Evolutionary conservation across 2,113 vertebrate genomes (phyloP).

Genomic region (Recurvirostra avosetta): DNA sequence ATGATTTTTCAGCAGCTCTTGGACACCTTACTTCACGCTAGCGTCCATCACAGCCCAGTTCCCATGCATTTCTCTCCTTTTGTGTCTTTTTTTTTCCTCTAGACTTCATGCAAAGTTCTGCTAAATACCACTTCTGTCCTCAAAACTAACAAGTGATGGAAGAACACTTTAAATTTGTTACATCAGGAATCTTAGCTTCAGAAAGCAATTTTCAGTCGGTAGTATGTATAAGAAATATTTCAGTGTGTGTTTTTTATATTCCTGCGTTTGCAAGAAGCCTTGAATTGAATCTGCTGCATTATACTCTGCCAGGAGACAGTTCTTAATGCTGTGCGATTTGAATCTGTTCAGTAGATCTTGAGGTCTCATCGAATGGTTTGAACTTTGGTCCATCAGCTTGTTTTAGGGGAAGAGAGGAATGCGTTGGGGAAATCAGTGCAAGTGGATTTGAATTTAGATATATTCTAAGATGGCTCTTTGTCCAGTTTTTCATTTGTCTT

Average conservation of each 20-base stretch:
- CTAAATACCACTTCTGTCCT: background rate
- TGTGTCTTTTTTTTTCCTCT: background rate
- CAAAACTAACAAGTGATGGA: background rate
- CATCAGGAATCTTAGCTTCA: background rate
- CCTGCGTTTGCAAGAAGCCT: background rate
- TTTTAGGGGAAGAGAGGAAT: background rate
- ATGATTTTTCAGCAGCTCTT: background rate
- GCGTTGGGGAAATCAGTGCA: background rate
- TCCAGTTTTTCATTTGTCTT: background rate
- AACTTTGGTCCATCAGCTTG: background rate
- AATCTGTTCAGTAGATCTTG: background rate
- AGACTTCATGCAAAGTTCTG: background rate
- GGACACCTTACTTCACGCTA: background rate
- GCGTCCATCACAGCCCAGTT: background rate
- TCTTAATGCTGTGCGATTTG: background rate
- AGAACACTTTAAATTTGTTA: background rate
- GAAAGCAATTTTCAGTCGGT: background rate
- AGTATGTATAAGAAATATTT: background rate
- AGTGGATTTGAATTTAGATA: background rate
- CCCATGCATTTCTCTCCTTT: background rate
- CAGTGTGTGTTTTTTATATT: background rate
- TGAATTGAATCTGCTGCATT: background rate
- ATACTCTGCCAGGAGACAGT: background rate
- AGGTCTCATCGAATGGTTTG: background rate
- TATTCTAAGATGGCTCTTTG: background rate